These are phyloP conservation scores for Ceramica pisi DNA, from an alignment of 2,888 invertebrate species.

Conservation along the genomic window DNA sequence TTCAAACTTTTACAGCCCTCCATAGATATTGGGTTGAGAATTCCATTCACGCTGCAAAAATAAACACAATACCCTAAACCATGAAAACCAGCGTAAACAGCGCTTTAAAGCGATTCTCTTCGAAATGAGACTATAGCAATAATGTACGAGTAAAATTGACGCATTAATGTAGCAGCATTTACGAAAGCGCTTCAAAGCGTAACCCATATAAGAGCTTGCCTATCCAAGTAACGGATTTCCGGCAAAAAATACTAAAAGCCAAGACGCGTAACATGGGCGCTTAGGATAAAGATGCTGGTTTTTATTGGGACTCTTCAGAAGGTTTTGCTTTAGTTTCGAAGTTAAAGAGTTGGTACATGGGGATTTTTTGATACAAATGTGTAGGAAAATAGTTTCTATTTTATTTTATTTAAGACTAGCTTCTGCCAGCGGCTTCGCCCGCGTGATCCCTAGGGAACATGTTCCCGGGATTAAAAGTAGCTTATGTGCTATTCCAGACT, in stretches of 20 bases:
- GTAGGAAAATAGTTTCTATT: background rate
- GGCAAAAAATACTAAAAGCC: constrained; percentile 65
- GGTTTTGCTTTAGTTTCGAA: constrained; percentile 16
- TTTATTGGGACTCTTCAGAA: constrained; percentile 34
- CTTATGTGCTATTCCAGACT: too few relatives aligned
- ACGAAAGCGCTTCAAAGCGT: constrained; percentile 50
- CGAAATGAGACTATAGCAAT: constrained; percentile 48
- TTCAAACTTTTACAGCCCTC: constrained; percentile 30
- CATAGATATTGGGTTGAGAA: constrained; percentile 4
- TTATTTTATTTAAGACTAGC: too few relatives aligned
- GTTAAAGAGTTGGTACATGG: background rate
- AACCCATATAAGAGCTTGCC: constrained; percentile 56
- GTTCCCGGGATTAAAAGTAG: too few relatives aligned
- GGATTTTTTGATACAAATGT: background rate
- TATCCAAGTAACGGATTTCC: constrained; percentile 67
- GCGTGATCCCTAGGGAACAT: too few relatives aligned
- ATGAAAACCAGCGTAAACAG: constrained; percentile 21
- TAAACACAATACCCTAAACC: constrained; percentile 24
- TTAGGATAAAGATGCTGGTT: constrained; percentile 52
- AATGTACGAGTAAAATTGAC: constrained; percentile 55
- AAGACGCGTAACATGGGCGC: constrained; percentile 54
- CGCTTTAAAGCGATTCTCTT: constrained; percentile 37
- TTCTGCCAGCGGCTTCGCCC: too few relatives aligned
- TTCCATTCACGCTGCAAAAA: constrained; percentile 18
- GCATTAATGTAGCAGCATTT: constrained; percentile 55